A percentile compares a stretch with the other conserved stretches of the same genome.
These are phyloP conservation scores for Coregonus suidteri DNA, from an alignment of 2,797 vertebrate genomes.

Conservation along the genomic window DNA sequence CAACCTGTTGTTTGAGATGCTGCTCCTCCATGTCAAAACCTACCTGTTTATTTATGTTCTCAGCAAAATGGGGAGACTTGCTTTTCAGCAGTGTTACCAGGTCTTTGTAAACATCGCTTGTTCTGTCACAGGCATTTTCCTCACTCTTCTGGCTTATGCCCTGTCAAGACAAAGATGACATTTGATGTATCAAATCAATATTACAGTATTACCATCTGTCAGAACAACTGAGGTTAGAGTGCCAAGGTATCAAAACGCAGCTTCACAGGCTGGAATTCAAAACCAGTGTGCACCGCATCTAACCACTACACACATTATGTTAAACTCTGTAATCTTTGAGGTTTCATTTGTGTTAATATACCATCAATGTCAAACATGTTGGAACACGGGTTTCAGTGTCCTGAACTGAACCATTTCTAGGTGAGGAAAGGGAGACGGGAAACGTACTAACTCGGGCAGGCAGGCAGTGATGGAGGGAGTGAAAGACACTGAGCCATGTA, in stretches of 20 bases:
- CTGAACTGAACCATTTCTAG: slow-evolving; percentile 55
- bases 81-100: slow-evolving; percentile 82
- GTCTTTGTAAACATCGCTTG: slow-evolving; percentile 81
- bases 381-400: slow-evolving; percentile 25
- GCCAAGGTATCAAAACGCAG: slow-evolving; percentile 34
- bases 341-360: slow-evolving; percentile 29
- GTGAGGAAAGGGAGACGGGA: slow-evolving; percentile 61
- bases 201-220: slow-evolving; percentile 24
- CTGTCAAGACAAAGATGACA: slow-evolving; percentile 74
- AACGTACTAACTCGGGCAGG: slow-evolving; percentile 27
- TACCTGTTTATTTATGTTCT: slow-evolving; percentile 78
- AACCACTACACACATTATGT: slow-evolving; percentile 49
- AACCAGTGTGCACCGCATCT: slow-evolving; percentile 41
- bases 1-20: too few relatives aligned
- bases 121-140: slow-evolving; percentile 76
- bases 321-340: slow-evolving; percentile 49
- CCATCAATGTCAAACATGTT: slow-evolving; percentile 42
- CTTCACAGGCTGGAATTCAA: slow-evolving; percentile 43
- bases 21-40: neutral
- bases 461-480: slow-evolving; percentile 42
- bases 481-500: slow-evolving; percentile 42
- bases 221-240: slow-evolving; percentile 43
- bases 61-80: slow-evolving; percentile 79
- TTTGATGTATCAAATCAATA: slow-evolving; percentile 38
- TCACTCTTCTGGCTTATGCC: slow-evolving; percentile 72